Base-by-base conservation (phyloP, 2,113 vertebrate species). In the Nyctibius bracteatus region DNA sequence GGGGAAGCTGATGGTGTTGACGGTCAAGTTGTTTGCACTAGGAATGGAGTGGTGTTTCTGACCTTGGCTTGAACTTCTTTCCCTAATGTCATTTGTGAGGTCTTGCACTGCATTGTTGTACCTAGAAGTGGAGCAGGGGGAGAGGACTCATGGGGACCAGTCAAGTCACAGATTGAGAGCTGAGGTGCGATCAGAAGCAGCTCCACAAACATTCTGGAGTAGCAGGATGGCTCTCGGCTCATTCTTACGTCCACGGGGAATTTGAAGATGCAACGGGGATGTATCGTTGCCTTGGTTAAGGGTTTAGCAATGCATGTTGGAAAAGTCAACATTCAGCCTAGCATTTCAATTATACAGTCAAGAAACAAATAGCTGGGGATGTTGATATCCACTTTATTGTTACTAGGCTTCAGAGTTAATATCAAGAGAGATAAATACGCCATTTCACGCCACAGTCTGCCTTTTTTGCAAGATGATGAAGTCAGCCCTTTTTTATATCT, bases 61-160 rank as follows among this genome's bases (percentile, higher is more conserved):
- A 57, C 24, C 41, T 54, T 30, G 51, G 20, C 37, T 30, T 66
- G 62, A 62, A 13, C 9, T 66, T 70, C 63, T 54, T 58, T 81
- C 67, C 20, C 18, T 58, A 9, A 14, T 5, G 10, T 46, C 39
- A 5, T 4, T 2, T 6, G 1, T 35, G 25, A 0, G 3, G 14
- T 20, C 65, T 46, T 77, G 54, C 19, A 4, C 2, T 9, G 39
- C 14, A 6, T 17, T 65, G 33, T 23, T 49, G 20, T 10, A 15
- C 49, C 27, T 57, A 85, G 20, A 54, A 28, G n/a, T 37, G 18
- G 46, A 86, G 41, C n/a, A 23, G 14, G 72, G 33, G 37, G 52
- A 46, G 30, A 55, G 31, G n/a, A 37, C 20, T 70, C 15, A 0
- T 13, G 20, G 28, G 37, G 58, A 16, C 12, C 8, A 10, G 14